Base-by-base conservation (phyloP, 1,140 invertebrate genomes). In the Drosophila arawakana region DNA sequence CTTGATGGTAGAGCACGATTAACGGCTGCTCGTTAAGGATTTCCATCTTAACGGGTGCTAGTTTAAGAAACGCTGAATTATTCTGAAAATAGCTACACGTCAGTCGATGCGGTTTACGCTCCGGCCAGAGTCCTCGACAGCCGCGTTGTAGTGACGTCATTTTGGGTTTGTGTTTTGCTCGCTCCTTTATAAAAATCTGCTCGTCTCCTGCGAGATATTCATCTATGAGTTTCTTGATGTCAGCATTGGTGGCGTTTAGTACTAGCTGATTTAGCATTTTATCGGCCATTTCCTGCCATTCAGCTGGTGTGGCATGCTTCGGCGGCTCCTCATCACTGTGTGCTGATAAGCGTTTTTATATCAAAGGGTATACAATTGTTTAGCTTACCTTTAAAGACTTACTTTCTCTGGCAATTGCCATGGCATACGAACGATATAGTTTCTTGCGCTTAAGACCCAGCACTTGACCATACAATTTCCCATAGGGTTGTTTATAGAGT, bases 1-100 rank as follows among this genome's bases (percentile, higher is more conserved):
- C 68, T 3, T 83, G 58, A 10, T 80, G 81, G 11, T 55, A 73
- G 0, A 80, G 60, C 15, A 66, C 6, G 34, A 83, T 65, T 30
- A 47, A 9, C 1, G 80, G 80, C 7, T 79, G 8, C 7, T 41
- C 1, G 18, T 34, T 69, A 2, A 83, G 25, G 0, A 58, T 46
- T 37, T 83, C 80, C 43, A 70, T 6, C 18, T 83, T 83, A 1
- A 83, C 37, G 2, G 80, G 80, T 5, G 80, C 80, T 11, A 83
- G n/a, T 7, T 18, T 52, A 0, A 72, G 43, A 7, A 76, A 83
- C 1, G 34, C 55, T 0, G 68, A 72, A 6, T 54, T 44, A 7
- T 73, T 13, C 2, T 9, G 41, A 1, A 52, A n/a, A 25, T 76
- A 80, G 2, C 54, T 37, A 47, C 80, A 83, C 1, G 37, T 52